These are phyloP conservation scores for Zonotrichia leucophrys DNA, from an alignment of 2,113 vertebrate species.

Conservation along the genomic window DNA sequence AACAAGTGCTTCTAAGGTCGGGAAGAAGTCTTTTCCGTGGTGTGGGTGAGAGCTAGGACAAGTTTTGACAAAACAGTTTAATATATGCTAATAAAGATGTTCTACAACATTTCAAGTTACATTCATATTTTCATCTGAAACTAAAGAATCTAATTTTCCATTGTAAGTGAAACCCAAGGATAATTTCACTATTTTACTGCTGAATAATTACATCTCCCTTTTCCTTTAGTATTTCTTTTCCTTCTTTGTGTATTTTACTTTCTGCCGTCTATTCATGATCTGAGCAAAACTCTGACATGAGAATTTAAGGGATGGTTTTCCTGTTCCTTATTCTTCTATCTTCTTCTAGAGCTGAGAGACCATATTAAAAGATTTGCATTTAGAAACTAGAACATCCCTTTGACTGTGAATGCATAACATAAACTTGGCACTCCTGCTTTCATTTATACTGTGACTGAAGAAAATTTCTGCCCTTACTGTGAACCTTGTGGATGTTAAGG, in stretches of 20 bases:
- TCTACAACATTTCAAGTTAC: neutral
- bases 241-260: neutral
- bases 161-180: neutral
- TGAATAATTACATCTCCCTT: neutral
- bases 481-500: neutral
- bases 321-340: neutral
- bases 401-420: neutral
- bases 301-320: neutral
- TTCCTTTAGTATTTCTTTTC: neutral
- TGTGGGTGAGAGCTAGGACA: neutral
- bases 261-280: neutral
- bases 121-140: neutral
- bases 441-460: neutral
- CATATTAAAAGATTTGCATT: constrained; percentile 32
- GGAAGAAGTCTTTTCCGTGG: neutral
- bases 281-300: neutral
- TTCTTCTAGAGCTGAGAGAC: neutral
- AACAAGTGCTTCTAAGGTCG: neutral
- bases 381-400: constrained; percentile 49
- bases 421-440: constrained; percentile 20
- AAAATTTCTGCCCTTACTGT: neutral
- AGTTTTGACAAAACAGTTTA: neutral
- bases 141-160: neutral
- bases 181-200: neutral
- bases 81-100: neutral